Evolutionary conservation across 2,888 invertebrate species (phyloP).

Genomic region (Habrosyne pyritoides): DNA sequence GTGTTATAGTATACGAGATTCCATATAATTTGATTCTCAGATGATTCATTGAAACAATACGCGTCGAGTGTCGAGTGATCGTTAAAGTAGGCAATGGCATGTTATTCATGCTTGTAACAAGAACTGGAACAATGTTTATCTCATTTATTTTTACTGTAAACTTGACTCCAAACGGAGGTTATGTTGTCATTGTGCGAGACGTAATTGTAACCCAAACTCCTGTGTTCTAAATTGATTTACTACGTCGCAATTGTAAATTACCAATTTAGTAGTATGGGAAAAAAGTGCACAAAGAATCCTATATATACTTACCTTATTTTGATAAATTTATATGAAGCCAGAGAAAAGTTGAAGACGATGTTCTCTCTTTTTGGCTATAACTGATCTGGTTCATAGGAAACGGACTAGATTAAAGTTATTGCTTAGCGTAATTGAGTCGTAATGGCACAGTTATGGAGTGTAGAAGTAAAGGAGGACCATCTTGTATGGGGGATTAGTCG

Average conservation of each 20-base stretch:
- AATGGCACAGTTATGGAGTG: too few species aligned
- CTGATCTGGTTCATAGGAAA: neutral
- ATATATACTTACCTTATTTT: too few species aligned
- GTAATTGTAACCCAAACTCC: neutral
- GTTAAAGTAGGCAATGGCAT: conserved; percentile 18
- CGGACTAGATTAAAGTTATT: too few species aligned
- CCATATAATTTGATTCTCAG: neutral
- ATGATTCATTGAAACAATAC: neutral
- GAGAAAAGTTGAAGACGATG: neutral
- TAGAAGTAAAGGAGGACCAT: too few species aligned
- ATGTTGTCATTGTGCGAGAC: neutral
- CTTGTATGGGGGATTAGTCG: too few species aligned
- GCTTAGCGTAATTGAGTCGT: too few species aligned
- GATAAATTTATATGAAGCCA: neutral
- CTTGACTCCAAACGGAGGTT: conserved; percentile 26
- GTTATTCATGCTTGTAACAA: conserved; percentile 34
- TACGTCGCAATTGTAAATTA: neutral
- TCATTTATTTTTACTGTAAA: conserved; percentile 36
- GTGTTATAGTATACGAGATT: too few species aligned
- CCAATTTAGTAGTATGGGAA: neutral
- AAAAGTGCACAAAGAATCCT: neutral
- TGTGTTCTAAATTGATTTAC: neutral
- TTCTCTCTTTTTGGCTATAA: neutral
- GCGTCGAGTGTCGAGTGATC: neutral
- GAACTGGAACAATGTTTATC: conserved; percentile 37